Evolutionary conservation across 2,797 vertebrate species (phyloP), one percentile per base, ranked within the genome.

Genomic region (Octomys mimax): DNA sequence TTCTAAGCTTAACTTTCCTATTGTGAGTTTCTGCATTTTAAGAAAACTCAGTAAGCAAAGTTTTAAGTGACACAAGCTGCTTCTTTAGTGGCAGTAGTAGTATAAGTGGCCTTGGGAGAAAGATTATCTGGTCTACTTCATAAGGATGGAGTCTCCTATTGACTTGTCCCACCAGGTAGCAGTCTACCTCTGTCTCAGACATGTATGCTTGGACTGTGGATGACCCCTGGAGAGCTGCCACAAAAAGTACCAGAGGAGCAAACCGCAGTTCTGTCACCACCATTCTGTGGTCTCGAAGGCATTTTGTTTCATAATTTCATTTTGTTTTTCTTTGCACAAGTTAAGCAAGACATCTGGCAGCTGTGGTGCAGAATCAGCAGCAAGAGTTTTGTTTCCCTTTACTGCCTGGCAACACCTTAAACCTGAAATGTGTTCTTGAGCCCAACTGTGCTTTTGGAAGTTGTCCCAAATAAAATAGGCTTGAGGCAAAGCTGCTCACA

Each of bases 291-390:
- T 91, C 64, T 89, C 49, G 7, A 68, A 52, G 83, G 3, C 57
- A 96, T 95, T 94, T 95, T n/a, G 80, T 86, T 97, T 97, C 13
- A 1, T 22, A 22, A 85, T 93, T 62, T 24, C 68, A 39, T 97
- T 97, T 95, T 96, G 36, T 90, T 98, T 98, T 95, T 92, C 62
- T 95, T 96, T 92, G 62, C 66, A 42, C 24, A 46, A n/a, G 52
- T 96, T 54, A 77, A 61, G 92, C 87, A 94, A 88, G 93, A 97
- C 98, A 36, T 95, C 87, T 98, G 97, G 97, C 97, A 97, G 89
- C 52, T 0, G 0, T 71, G 4, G 4, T 84, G 97, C 93, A 49
- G 66, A 66, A 73, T 98, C 97, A 98, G 98, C 98, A 98, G 81
- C 95, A 98, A 95, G 28, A 9, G 49, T 52, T 93, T 87, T 79